A percentile compares a stretch with the other conserved stretches of the same genome.
These are phyloP conservation scores for Phainopepla nitens DNA, from an alignment of 2,113 vertebrate species.

Conservation along the genomic window DNA sequence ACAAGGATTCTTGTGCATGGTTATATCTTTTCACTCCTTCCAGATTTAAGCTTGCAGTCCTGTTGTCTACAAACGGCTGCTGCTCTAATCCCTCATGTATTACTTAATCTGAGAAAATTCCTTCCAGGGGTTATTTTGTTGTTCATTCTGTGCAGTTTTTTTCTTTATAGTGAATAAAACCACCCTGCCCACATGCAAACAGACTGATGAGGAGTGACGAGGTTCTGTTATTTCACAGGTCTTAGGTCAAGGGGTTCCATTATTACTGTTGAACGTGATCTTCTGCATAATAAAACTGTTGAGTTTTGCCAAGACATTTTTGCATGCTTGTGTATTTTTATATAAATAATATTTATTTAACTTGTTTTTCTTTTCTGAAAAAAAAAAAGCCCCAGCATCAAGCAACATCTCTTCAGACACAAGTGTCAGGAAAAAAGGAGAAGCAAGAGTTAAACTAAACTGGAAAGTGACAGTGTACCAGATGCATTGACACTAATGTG, in stretches of 20 bases:
- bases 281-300: not conserved
- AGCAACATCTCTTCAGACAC: not conserved
- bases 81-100: not conserved
- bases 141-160: not conserved
- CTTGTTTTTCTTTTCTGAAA: not conserved
- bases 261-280: not conserved
- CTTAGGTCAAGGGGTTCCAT: not conserved
- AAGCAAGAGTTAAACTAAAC: conserved; percentile 30
- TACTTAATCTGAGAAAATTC: not conserved
- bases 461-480: conserved; percentile 20
- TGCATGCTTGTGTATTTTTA: not conserved
- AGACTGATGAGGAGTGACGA: not conserved
- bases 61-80: not conserved
- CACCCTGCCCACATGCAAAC: not conserved
- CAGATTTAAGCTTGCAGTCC: not conserved
- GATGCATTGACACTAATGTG: conserved; percentile 49
- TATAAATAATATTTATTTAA: not conserved
- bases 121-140: not conserved
- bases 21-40: not conserved
- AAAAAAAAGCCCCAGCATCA: not conserved
- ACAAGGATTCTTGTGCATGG: not conserved
- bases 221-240: not conserved
- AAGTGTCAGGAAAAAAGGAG: not conserved
- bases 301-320: not conserved
- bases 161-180: not conserved